A percentile compares a stretch with the other conserved stretches of the same genome.
Conservation (phyloP, 2,113 vertebrate genomes). For the Penelope pileata region DNA sequence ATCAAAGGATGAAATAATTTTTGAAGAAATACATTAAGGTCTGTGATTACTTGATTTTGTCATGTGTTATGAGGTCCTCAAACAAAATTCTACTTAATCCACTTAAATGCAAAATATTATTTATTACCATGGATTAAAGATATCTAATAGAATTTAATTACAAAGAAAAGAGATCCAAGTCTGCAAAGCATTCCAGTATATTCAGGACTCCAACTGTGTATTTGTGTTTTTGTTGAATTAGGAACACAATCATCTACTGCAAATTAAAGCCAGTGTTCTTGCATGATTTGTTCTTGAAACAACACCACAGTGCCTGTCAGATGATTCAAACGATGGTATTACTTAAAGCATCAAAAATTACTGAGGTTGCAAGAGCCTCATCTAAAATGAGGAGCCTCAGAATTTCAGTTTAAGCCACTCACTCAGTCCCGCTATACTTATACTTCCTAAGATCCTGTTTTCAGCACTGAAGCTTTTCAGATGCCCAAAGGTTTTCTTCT, state of each 20-base stretch:
- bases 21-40: not conserved
- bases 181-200: not conserved
- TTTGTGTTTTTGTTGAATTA: not conserved
- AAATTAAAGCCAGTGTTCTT: not conserved
- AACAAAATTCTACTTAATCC: not conserved
- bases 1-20: not conserved
- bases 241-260: not conserved
- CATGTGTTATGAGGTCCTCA: not conserved
- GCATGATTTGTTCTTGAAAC: not conserved
- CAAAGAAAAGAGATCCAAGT: not conserved
- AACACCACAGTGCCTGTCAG: not conserved
- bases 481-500: not conserved
- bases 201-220: not conserved
- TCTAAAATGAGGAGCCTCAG: not conserved
- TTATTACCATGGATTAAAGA: not conserved
- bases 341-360: not conserved
- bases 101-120: constrained; percentile 10
- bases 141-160: not conserved
- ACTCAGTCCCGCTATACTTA: not conserved
- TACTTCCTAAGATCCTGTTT: not conserved
- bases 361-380: not conserved
- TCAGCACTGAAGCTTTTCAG: not conserved
- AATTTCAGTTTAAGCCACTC: not conserved
- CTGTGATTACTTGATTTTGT: not conserved
- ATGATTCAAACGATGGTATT: not conserved